Conservation (phyloP, 2,113 vertebrate species). For the Cyprinodon brontotheroides region DNA sequence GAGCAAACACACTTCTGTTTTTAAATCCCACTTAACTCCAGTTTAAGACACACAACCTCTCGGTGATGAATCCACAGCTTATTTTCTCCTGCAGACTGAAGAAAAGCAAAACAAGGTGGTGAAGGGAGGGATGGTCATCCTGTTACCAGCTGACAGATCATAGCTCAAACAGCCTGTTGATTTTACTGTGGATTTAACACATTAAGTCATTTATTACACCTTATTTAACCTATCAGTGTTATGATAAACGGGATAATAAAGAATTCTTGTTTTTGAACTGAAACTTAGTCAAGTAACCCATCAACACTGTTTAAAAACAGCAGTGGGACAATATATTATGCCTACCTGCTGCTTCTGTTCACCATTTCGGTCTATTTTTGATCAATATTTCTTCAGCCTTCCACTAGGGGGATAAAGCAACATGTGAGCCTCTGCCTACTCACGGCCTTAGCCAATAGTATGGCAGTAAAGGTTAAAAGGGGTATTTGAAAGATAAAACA, state of each 20-base stretch:
- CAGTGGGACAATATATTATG: background rate
- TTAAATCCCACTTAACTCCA: conserved; percentile 23
- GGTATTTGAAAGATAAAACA: too few species aligned
- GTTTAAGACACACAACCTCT: conserved; percentile 23
- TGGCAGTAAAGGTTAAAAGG: too few species aligned
- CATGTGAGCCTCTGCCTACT: too few species aligned
- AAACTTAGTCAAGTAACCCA: background rate
- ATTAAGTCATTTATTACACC: too few species aligned
- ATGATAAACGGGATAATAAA: too few species aligned
- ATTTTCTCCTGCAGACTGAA: conserved; percentile 50
- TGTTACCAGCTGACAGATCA: conserved; percentile 13
- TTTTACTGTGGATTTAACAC: too few species aligned
- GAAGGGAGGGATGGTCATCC: conserved; percentile 6
- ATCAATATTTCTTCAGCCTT: background rate
- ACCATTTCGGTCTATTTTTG: background rate
- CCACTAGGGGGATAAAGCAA: background rate
- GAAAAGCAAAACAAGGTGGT: conserved; percentile 47
- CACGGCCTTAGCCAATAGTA: too few species aligned
- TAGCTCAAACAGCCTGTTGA: too few species aligned
- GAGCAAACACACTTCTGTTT: conserved; percentile 46
- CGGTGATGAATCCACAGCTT: conserved; percentile 39
- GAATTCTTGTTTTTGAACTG: too few species aligned
- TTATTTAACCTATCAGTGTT: too few species aligned
- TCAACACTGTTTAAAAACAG: background rate
- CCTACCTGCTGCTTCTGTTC: background rate